Evolutionary conservation across 2,113 vertebrate genomes (phyloP), one percentile per base, ranked within the genome.

Genomic region (Stictonetta naevosa): DNA sequence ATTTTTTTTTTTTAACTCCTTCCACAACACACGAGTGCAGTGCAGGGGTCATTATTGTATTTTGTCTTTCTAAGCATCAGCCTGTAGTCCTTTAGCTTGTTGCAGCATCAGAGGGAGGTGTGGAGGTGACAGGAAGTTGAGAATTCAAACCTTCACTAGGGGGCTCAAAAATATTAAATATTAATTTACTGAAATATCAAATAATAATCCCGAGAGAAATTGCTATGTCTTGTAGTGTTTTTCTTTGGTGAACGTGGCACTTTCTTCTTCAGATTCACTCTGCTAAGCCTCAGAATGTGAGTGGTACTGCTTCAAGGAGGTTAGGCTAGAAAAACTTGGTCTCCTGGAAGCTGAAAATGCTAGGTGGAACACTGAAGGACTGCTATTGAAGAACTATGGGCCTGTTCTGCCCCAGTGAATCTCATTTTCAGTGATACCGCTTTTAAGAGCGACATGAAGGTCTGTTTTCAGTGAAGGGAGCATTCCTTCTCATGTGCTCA

Each of bases 341-440:
- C 6, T 63, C 6, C 2, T 18, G n/a, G 22, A 48, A 29, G 13
- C 34, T 50, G 6, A 78, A 86, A 88, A 34, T 15, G 11, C 8
- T 50, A 3, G 21, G 13, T 74, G 53, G 34, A 46, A 38, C 1
- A 1, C 13, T 33, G 40, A 64, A 83, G 67, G 28, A 18, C 0
- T 5, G 2, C 36, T 2, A 48, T 69, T 62, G 40, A 62, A 33
- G 17, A 73, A 20, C 13, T 52, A 52, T 8, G 71, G 56, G 6
- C 5, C 38, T 0, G 0, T 73, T 6, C 17, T 13, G 25, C 40
- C 22, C 7, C 17, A 7, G 9, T 48, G 20, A 48, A 22, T 48
- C 20, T 20, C 20, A 22, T 48, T 22, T 48, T 10, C 46, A 11
- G 10, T 48, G 46, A 22, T 22, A 48, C 20, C 46, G 10, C 46